Conservation (phyloP, 2,797 vertebrate species). For the Aselliscus stoliczkanus region DNA sequence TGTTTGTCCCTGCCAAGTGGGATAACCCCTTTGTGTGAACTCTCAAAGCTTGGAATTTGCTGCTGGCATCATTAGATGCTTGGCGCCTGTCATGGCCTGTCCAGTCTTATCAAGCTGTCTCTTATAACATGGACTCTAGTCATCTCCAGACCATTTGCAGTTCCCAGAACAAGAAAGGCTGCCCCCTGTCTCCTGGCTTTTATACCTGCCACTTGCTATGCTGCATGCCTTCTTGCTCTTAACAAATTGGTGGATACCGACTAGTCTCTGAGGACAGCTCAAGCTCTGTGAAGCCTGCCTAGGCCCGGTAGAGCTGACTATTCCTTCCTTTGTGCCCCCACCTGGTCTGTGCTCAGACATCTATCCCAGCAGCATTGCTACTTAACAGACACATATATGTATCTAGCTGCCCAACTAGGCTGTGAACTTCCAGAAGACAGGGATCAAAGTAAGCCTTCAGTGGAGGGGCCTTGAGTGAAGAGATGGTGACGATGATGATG, state of each 20-base stretch:
- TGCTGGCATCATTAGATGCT: neutral
- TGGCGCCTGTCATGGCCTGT: neutral
- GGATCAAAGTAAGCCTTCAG: neutral
- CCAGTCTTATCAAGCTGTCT: neutral
- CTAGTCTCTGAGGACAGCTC: neutral
- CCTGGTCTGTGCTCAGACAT: neutral
- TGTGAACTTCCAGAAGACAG: neutral
- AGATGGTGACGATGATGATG: neutral
- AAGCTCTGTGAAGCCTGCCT: neutral
- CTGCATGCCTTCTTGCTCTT: neutral
- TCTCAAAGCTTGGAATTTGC: neutral
- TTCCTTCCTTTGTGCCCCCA: neutral
- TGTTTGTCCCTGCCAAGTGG: neutral
- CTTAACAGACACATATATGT: neutral
- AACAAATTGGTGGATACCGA: neutral
- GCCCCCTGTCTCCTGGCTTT: neutral
- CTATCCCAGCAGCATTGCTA: neutral
- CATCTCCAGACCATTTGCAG: neutral
- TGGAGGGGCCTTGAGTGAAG: neutral
- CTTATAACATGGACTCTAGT: neutral
- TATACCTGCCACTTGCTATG: neutral
- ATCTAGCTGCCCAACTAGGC: neutral
- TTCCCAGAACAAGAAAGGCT: neutral
- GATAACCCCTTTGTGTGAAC: neutral
- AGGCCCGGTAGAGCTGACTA: neutral